Evolutionary conservation across 2,113 vertebrate genomes (phyloP).

Genomic region (Zootoca vivipara): DNA sequence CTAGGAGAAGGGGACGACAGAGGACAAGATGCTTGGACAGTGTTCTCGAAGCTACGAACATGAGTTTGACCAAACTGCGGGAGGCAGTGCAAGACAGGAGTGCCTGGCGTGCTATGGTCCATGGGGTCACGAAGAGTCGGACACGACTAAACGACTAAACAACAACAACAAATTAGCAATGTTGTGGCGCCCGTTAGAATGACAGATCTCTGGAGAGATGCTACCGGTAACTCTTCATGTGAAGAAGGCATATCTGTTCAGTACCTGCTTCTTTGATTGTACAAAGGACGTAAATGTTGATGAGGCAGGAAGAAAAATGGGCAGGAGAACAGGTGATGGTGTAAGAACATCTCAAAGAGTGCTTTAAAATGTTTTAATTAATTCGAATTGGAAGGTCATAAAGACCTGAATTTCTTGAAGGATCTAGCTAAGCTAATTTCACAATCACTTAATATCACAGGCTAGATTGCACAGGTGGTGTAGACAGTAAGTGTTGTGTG

Average conservation of each 20-base stretch:
- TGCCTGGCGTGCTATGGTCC: no score
- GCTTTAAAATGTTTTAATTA: background rate
- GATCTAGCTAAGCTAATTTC: background rate
- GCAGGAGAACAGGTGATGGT: background rate
- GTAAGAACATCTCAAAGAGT: background rate
- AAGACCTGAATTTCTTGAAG: no score
- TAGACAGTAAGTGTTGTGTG: no score
- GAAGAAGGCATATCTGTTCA: background rate
- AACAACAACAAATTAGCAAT: no score
- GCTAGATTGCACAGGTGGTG: background rate
- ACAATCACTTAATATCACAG: background rate
- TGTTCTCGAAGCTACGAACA: no score
- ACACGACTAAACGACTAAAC: no score
- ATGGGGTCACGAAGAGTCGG: no score
- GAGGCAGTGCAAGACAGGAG: no score
- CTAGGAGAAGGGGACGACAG: no score
- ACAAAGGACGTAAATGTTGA: background rate
- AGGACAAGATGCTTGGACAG: no score
- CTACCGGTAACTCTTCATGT: background rate
- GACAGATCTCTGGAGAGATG: background rate
- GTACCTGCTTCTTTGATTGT: background rate
- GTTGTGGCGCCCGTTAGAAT: background rate
- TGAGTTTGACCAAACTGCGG: no score
- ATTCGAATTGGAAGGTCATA: background rate
- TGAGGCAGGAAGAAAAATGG: background rate